Evolutionary conservation across 2,797 vertebrate species (phyloP).

Genomic region (Pangasius macronema): DNA sequence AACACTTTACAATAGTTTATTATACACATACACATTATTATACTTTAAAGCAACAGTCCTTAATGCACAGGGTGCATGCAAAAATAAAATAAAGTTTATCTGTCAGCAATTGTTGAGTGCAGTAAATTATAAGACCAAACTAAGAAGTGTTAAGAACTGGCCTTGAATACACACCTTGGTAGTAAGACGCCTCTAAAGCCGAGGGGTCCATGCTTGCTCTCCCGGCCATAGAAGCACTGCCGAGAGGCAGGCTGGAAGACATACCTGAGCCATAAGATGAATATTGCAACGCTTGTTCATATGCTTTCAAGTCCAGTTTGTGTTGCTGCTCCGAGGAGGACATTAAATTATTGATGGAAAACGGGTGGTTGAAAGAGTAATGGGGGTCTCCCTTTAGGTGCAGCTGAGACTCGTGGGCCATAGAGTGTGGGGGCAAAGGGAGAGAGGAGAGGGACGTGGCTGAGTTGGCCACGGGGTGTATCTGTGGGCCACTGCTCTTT

Average conservation of each 20-base stretch:
- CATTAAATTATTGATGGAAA: slow-evolving; percentile 99
- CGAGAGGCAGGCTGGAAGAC: slow-evolving; percentile 78
- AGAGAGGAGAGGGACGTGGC: slow-evolving; percentile 79
- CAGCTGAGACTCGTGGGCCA: slow-evolving; percentile 87
- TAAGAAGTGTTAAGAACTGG: slow-evolving; percentile 97
- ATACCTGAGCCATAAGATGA: slow-evolving; percentile 84
- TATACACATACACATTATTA: slow-evolving; percentile 71
- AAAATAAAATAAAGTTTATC: slow-evolving; percentile 65
- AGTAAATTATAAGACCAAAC: slow-evolving; percentile 62
- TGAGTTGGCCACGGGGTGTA: slow-evolving; percentile 70
- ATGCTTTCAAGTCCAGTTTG: slow-evolving; percentile 98
- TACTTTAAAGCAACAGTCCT: slow-evolving; percentile 86
- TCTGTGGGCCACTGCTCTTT: slow-evolving; percentile 77
- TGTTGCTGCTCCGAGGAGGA: slow-evolving; percentile 96
- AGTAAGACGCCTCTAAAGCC: slow-evolving; percentile 92
- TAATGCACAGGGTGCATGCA: slow-evolving; percentile 77
- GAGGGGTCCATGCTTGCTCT: slow-evolving; percentile 87
- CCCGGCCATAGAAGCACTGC: slow-evolving; percentile 77
- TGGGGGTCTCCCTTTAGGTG: slow-evolving; percentile 95
- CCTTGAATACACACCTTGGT: slow-evolving; percentile 96
- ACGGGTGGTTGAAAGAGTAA: slow-evolving; percentile 97
- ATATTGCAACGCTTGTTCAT: slow-evolving; percentile 91
- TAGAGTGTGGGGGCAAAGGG: slow-evolving; percentile 75
- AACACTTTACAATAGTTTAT: slow-evolving; percentile 70
- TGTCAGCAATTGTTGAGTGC: slow-evolving; percentile 56